phyloP scores from a whole-genome alignment of 2,888 invertebrate genomes.

The Himalopsyche anomala region DNA sequence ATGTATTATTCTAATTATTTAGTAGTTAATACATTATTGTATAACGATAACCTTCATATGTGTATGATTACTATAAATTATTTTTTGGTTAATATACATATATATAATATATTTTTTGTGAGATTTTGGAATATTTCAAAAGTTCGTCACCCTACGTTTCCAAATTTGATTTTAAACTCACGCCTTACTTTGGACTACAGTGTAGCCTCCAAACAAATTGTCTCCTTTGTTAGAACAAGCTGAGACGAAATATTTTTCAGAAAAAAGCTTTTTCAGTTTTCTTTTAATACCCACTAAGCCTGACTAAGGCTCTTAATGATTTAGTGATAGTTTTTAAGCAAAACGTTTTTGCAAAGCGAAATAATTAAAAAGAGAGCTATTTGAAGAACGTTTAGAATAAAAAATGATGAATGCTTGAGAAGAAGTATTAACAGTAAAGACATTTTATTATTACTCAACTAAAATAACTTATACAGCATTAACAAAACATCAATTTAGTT shows the following conservation, averaged over 20 bases:
- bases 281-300: background rate
- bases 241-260: slow-evolving; percentile 20
- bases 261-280: slow-evolving; percentile 22
- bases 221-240: slow-evolving; percentile 9
- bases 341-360: background rate
- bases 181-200: background rate
- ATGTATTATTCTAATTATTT: too few species aligned
- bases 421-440: background rate
- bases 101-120: too few species aligned
- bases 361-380: background rate
- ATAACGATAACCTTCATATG: too few species aligned
- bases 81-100: too few species aligned
- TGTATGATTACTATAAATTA: too few species aligned
- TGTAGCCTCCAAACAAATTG: slow-evolving; percentile 31
- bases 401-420: background rate
- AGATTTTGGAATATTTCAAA: too few species aligned
- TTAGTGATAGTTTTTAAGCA: slow-evolving; percentile 10
- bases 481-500: too few species aligned
- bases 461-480: too few species aligned
- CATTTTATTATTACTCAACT: background rate
- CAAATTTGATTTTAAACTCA: slow-evolving; percentile 26
- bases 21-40: too few species aligned
- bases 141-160: background rate
- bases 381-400: background rate
- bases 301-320: slow-evolving; percentile 1